A percentile compares a stretch with the other conserved stretches of the same genome.
Conservation (phyloP, 2,797 vertebrate species). For the Anniella stebbinsi region DNA sequence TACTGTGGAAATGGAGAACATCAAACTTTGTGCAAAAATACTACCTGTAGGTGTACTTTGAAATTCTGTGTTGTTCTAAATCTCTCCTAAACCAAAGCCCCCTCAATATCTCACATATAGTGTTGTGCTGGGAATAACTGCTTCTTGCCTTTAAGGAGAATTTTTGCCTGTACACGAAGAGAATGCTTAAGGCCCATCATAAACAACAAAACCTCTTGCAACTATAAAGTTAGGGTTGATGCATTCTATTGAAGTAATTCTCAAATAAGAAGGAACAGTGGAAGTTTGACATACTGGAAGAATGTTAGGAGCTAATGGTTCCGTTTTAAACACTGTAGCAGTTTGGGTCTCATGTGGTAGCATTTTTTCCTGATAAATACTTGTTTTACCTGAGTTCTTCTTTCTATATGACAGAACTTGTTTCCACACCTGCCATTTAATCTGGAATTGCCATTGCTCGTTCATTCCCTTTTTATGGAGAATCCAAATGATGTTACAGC, state of each 20-base stretch:
- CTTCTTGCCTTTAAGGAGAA: not conserved
- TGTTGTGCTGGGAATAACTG: not conserved
- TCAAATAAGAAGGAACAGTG: slow-evolving; percentile 63
- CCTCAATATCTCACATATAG: not conserved
- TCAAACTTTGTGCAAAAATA: not conserved
- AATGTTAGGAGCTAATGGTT: slow-evolving; percentile 61
- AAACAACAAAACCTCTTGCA: slow-evolving; percentile 33
- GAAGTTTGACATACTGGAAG: slow-evolving; percentile 53
- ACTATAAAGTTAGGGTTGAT: slow-evolving; percentile 41
- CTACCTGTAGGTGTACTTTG: not conserved
- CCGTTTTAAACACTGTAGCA: slow-evolving; percentile 40
- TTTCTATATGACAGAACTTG: slow-evolving; percentile 41
- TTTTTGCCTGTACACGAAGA: slow-evolving; percentile 36
- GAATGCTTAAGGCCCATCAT: slow-evolving; percentile 50
- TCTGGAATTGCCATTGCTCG: not conserved
- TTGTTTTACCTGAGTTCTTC: slow-evolving; percentile 40
- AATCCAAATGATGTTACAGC: not conserved
- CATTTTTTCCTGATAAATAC: slow-evolving; percentile 50
- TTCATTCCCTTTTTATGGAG: slow-evolving; percentile 1
- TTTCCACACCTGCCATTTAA: not conserved
- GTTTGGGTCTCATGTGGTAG: slow-evolving; percentile 36
- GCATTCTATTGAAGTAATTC: slow-evolving; percentile 47
- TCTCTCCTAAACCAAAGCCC: not conserved
- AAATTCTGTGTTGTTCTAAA: not conserved
- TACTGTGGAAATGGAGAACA: not conserved